phyloP scores from a whole-genome alignment of 2,888 invertebrate species.

The Hofmannophila pseudospretella region DNA sequence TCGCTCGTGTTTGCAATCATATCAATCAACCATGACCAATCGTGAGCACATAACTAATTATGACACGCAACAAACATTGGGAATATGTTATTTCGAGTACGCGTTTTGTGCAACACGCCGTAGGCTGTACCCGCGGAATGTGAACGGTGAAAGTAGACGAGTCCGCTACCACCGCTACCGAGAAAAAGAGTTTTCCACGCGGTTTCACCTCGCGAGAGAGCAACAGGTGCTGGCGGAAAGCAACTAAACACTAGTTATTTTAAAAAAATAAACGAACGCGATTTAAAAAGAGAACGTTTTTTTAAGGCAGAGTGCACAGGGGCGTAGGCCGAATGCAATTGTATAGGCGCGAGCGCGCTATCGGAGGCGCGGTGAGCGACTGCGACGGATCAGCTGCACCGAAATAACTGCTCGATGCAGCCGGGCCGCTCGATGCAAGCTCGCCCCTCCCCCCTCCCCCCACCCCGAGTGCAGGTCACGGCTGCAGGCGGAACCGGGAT shows the following conservation, averaged over 20 bases:
- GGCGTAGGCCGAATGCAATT: slow-evolving; percentile 36
- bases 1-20: slow-evolving; percentile 11
- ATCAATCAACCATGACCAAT: slow-evolving; percentile 17
- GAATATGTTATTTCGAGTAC: slow-evolving; percentile 33
- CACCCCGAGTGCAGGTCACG: slow-evolving; percentile 49
- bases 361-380: slow-evolving; percentile 62
- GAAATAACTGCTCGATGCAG: slow-evolving; percentile 74
- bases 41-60: slow-evolving; percentile 36
- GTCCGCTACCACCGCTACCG: slow-evolving; percentile 64
- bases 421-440: slow-evolving; percentile 70
- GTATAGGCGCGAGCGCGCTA: slow-evolving; percentile 50
- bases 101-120: slow-evolving; percentile 45
- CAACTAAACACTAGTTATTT: neutral
- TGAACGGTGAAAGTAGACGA: slow-evolving; percentile 71
- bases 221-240: slow-evolving; percentile 47
- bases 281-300: slow-evolving; percentile 21
- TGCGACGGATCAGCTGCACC: slow-evolving; percentile 65
- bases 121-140: slow-evolving; percentile 47
- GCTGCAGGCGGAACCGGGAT: slow-evolving; percentile 52
- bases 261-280: neutral
- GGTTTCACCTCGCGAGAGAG: slow-evolving; percentile 68
- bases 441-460: slow-evolving; percentile 21
- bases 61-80: slow-evolving; percentile 41
- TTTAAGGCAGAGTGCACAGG: slow-evolving; percentile 32
- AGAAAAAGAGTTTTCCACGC: slow-evolving; percentile 73